Evolutionary conservation across 35 echinoderm and acorn worm species (phyloP).

Genomic region (Eucidaris tribuloides): DNA sequence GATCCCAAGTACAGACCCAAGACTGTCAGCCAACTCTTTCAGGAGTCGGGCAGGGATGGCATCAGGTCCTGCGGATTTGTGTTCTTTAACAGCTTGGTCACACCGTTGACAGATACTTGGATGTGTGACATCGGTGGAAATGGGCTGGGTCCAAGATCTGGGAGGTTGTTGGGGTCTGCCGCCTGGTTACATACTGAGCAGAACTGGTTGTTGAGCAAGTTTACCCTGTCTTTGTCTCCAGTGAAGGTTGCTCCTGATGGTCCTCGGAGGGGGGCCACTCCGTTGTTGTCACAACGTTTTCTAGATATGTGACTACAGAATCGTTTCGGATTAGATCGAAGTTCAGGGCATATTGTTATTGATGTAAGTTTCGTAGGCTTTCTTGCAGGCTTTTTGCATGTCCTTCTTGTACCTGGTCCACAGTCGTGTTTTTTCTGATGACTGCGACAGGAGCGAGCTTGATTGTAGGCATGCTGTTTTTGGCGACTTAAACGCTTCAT

Average conservation of each 20-base stretch:
- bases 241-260: slow-evolving; percentile 29
- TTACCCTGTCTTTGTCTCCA: slow-evolving; percentile 36
- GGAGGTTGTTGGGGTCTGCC: slow-evolving; percentile 6
- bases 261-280: slow-evolving; percentile 24
- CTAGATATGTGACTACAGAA: slow-evolving; percentile 40
- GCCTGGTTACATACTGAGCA: slow-evolving; percentile 49
- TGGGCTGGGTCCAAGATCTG: slow-evolving; percentile 24
- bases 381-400: too few species aligned
- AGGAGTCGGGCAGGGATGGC: slow-evolving; percentile 38
- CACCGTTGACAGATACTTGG: slow-evolving; percentile 16
- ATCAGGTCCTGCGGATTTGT: slow-evolving; percentile 62
- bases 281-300: slow-evolving; percentile 42
- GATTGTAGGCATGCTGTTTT: slow-evolving; percentile 45
- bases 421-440: neutral
- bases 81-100: slow-evolving; percentile 52
- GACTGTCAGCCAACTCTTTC: slow-evolving; percentile 44
- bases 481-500: slow-evolving; percentile 15
- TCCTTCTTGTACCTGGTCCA: neutral
- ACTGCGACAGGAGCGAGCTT: neutral
- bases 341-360: slow-evolving; percentile 35
- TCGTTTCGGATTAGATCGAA: slow-evolving; percentile 29
- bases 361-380: slow-evolving; percentile 23
- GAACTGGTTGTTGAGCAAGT: slow-evolving; percentile 35
- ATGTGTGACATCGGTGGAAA: slow-evolving; percentile 19
- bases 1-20: slow-evolving; percentile 23